phyloP scores from a whole-genome alignment of 2,888 invertebrate species.

The Pristionchus fissidentatus region DNA sequence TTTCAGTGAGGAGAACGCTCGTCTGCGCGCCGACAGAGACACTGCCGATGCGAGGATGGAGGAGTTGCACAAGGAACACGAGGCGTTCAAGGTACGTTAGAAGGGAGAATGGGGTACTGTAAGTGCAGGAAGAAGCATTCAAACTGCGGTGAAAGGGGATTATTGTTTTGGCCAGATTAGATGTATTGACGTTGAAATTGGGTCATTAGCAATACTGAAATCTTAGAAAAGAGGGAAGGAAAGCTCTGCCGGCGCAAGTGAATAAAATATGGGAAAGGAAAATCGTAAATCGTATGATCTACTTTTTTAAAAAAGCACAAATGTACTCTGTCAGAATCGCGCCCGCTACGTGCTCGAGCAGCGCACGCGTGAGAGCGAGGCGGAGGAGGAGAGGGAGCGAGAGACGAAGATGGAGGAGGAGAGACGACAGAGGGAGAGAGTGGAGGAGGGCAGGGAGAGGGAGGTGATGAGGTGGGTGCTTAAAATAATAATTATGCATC shows the following conservation, averaged over 20 bases:
- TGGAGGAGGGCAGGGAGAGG: not conserved
- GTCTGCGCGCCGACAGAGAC: constrained; percentile 39
- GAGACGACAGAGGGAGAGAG: constrained; percentile 8
- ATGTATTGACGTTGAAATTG: too few species aligned
- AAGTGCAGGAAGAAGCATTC: not conserved
- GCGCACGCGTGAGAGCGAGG: constrained; percentile 27
- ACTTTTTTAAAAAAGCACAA: not conserved
- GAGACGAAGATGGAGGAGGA: constrained; percentile 30
- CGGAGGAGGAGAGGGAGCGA: not conserved
- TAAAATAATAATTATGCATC: not conserved
- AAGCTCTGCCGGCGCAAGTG: too few species aligned
- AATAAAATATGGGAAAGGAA: too few species aligned
- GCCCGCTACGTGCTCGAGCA: constrained; percentile 47
- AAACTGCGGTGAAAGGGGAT: not conserved
- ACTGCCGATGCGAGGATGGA: constrained; percentile 34
- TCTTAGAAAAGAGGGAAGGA: too few species aligned
- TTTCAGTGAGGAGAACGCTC: constrained; percentile 39
- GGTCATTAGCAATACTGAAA: too few species aligned
- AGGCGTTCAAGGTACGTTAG: constrained; percentile 36
- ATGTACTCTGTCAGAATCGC: constrained; percentile 16
- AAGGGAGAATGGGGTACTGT: not conserved
- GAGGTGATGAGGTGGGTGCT: not conserved
- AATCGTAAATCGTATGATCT: too few species aligned
- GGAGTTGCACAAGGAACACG: constrained; percentile 42
- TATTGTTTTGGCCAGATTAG: not conserved